phyloP scores from a whole-genome alignment of 2,113 vertebrate species.

The Centrocercus urophasianus region DNA sequence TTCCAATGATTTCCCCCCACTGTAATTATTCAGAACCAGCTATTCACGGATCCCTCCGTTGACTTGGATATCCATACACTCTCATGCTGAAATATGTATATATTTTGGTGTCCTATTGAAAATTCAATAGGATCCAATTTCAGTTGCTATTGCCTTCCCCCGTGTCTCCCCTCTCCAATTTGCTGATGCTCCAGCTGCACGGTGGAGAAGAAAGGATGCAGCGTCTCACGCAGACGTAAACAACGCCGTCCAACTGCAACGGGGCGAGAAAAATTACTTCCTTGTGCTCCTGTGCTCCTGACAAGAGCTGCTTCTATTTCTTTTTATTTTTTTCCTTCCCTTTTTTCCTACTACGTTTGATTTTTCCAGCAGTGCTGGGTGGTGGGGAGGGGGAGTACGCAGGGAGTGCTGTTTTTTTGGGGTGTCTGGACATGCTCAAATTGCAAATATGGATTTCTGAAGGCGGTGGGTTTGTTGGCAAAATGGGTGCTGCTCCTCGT shows the following conservation, averaged over 20 bases:
- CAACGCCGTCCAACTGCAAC: constrained; percentile 63
- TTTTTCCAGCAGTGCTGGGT: constrained; percentile 35
- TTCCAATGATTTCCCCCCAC: constrained; percentile 63
- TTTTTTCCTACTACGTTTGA: background rate
- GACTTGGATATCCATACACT: constrained; percentile 23
- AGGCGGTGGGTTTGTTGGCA: background rate
- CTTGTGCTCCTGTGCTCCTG: constrained; percentile 40
- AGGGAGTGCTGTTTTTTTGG: constrained; percentile 25
- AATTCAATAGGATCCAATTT: constrained; percentile 76
- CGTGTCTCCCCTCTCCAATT: constrained; percentile 51
- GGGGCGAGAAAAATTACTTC: constrained; percentile 71
- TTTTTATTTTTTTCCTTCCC: accelerated
- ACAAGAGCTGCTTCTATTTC: constrained; percentile 15
- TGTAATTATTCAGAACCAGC: constrained; percentile 75
- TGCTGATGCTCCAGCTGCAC: constrained; percentile 70
- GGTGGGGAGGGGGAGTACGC: background rate
- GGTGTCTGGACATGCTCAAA: background rate
- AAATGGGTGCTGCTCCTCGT: accelerated
- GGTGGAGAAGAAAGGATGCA: constrained; percentile 43
- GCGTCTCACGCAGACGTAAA: constrained; percentile 4
- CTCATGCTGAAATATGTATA: background rate
- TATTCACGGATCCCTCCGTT: constrained; percentile 61
- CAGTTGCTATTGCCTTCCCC: constrained; percentile 42
- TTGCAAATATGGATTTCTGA: background rate
- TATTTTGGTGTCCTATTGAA: constrained; percentile 69